phyloP scores from a whole-genome alignment of 2,888 invertebrate genomes.

The Nowickia ferox region DNA sequence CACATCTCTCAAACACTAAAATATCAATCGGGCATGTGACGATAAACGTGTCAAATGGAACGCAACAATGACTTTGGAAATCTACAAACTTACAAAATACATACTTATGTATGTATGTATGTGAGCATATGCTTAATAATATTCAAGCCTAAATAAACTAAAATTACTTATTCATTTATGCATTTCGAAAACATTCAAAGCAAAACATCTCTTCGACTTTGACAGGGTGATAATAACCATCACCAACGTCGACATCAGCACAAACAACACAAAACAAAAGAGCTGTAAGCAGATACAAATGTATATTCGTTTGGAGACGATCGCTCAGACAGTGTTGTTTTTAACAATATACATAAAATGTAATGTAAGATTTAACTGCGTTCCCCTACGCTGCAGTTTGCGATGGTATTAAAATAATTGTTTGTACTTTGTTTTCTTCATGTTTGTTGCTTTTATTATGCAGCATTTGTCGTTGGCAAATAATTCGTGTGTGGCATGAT shows the following conservation, averaged over 20 bases:
- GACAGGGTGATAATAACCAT: slow-evolving; percentile 70
- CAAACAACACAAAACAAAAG: slow-evolving; percentile 3
- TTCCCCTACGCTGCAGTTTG: background rate
- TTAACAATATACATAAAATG: background rate
- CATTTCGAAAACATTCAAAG: slow-evolving; percentile 30
- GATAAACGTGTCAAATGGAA: slow-evolving; percentile 68
- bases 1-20: slow-evolving; percentile 50
- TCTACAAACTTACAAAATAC: background rate
- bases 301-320: background rate
- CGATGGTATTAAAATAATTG: slow-evolving; percentile 61
- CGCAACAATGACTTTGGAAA: slow-evolving; percentile 63
- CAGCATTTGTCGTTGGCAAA: slow-evolving; percentile 69
- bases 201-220: slow-evolving; percentile 55
- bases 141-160: slow-evolving; percentile 53
- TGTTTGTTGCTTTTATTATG: slow-evolving; percentile 50
- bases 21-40: slow-evolving; percentile 67
- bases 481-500: slow-evolving; percentile 72
- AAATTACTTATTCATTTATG: slow-evolving; percentile 67
- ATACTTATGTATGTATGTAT: too few relatives aligned
- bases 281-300: slow-evolving; percentile 1
- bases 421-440: slow-evolving; percentile 16
- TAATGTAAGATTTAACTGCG: slow-evolving; percentile 30
- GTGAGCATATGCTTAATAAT: slow-evolving; percentile 38
- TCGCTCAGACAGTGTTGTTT: background rate
- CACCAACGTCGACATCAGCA: slow-evolving; percentile 25